A percentile compares a stretch with the other conserved stretches of the same genome.
phyloP scores from a whole-genome alignment of 2,888 invertebrate genomes.

The Alitta virens region DNA sequence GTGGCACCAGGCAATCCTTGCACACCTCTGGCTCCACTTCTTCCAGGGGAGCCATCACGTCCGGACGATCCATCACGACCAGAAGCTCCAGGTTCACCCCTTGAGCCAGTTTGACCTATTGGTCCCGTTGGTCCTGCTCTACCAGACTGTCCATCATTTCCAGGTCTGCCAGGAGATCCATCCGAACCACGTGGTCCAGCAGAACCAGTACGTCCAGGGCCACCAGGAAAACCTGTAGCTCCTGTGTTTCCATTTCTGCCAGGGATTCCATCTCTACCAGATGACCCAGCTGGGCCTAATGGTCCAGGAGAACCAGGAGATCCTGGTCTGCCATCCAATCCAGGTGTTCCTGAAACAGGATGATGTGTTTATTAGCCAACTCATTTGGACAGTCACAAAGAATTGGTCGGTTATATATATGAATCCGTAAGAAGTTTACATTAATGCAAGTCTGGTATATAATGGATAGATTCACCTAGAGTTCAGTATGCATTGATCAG shows the following conservation, averaged over 20 bases:
- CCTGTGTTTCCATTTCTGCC: constrained; percentile 8
- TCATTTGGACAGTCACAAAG: too few species aligned
- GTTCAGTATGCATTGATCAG: too few species aligned
- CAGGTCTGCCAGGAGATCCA: background rate
- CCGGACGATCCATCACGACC: background rate
- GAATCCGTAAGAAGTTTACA: too few species aligned
- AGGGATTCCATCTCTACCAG: background rate
- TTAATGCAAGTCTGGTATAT: too few species aligned
- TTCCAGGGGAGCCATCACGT: background rate
- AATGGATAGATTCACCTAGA: too few species aligned
- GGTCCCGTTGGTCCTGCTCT: background rate
- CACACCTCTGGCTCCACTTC: background rate
- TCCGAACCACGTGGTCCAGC: background rate
- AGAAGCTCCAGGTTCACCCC: background rate
- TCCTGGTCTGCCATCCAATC: background rate
- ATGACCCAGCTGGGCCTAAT: background rate
- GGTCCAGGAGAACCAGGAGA: background rate
- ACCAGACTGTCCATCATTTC: background rate
- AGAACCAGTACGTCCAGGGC: constrained; percentile 4
- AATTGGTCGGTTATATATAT: too few species aligned
- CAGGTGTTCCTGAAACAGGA: background rate
- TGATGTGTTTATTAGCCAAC: too few species aligned
- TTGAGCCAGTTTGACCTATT: background rate
- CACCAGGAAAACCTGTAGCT: background rate
- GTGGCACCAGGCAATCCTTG: background rate